These are phyloP conservation scores for Calameuta idolon DNA, from an alignment of 2,888 invertebrate species.

Conservation along the genomic window DNA sequence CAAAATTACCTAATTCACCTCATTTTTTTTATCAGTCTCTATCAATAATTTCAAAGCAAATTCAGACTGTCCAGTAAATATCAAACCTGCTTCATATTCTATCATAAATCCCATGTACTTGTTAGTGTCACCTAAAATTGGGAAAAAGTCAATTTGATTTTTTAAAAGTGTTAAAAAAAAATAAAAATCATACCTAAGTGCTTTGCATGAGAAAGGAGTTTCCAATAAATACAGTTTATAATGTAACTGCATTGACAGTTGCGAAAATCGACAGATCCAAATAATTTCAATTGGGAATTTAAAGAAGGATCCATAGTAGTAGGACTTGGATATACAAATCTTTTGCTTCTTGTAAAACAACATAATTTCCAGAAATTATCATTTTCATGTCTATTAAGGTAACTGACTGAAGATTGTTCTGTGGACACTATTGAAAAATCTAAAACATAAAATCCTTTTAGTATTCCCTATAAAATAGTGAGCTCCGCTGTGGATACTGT, in stretches of 20 bases:
- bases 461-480: background rate
- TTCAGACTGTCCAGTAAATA: conserved; percentile 50
- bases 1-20: conserved; percentile 19
- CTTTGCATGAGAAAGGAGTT: conserved; percentile 35
- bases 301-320: conserved; percentile 22
- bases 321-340: background rate
- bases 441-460: background rate
- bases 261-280: conserved; percentile 42
- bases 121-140: conserved; percentile 28
- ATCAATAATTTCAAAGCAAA: conserved; percentile 53
- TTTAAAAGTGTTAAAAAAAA: background rate
- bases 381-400: background rate
- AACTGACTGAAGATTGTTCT: background rate
- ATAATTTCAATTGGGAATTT: conserved; percentile 26
- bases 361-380: background rate
- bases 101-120: conserved; percentile 54
- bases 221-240: conserved; percentile 36
- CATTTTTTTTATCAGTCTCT: conserved; percentile 39
- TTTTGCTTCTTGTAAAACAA: background rate
- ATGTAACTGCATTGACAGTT: conserved; percentile 43
- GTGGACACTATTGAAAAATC: background rate
- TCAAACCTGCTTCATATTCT: conserved; percentile 57
- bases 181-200: conserved; percentile 28
- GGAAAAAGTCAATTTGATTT: background rate
- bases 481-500: background rate